Conservation (phyloP, 2,797 vertebrate genomes). For the Hippocampus kuda region DNA sequence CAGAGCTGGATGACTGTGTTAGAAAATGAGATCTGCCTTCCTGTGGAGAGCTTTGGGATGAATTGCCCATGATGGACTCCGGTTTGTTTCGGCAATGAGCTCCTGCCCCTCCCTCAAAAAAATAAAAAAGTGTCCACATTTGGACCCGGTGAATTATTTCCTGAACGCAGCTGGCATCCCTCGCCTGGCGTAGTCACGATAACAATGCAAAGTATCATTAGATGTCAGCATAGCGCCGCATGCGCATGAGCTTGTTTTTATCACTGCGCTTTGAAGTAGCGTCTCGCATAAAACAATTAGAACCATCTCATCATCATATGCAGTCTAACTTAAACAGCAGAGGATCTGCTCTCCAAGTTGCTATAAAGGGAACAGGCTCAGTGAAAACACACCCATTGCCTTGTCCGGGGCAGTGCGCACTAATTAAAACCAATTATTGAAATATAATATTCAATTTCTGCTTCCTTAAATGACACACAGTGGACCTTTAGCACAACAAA, state of each 20-base stretch:
- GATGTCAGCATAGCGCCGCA: background rate
- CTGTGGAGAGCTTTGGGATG: background rate
- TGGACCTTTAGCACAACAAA: slow-evolving; percentile 2
- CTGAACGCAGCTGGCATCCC: background rate
- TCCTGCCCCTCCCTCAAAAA: background rate
- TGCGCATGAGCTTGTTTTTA: background rate
- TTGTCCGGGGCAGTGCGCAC: background rate
- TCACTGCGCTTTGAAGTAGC: background rate
- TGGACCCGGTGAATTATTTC: slow-evolving; percentile 1
- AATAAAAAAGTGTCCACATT: background rate
- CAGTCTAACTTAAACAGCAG: background rate
- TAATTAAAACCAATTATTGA: slow-evolving; percentile 4
- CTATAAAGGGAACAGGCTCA: background rate
- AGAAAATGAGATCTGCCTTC: slow-evolving; percentile 9
- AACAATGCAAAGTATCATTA: background rate
- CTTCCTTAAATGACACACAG: background rate
- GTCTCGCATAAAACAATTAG: background rate
- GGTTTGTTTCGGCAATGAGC: slow-evolving; percentile 2
- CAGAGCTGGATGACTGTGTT: slow-evolving; percentile 3
- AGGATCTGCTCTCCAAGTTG: background rate
- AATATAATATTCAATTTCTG: slow-evolving; percentile 3
- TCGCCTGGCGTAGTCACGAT: background rate
- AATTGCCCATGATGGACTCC: background rate
- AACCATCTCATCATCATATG: background rate
- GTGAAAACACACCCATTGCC: background rate